A percentile compares a stretch with the other conserved stretches of the same genome.
These are phyloP conservation scores for Solenodon paradoxus DNA, from an alignment of 2,113 vertebrate species.

Conservation along the genomic window DNA sequence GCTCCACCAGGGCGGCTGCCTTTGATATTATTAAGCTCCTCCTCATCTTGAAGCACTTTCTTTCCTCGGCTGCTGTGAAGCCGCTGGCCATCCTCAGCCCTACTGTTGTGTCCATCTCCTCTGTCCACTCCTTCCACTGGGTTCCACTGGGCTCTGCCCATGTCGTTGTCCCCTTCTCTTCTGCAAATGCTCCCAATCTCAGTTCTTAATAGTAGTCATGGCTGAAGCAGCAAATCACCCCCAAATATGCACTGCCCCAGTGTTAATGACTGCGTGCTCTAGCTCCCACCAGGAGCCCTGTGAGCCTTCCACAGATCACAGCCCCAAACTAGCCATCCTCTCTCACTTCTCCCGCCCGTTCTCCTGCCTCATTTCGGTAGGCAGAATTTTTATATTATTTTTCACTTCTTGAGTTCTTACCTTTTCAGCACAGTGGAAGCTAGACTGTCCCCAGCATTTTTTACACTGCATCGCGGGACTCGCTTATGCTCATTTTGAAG, in stretches of 20 bases:
- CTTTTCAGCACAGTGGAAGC: neutral
- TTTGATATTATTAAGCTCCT: too few species aligned
- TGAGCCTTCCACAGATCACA: neutral
- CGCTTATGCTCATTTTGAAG: neutral
- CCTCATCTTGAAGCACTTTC: neutral
- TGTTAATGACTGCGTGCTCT: neutral
- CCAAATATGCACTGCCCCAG: neutral
- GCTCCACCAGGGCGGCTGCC: too few species aligned
- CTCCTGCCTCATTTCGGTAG: neutral
- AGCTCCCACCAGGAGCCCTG: neutral
- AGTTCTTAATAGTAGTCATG: too few species aligned
- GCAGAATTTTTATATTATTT: neutral
- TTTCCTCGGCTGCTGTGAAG: neutral
- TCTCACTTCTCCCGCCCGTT: neutral
- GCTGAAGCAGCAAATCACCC: neutral
- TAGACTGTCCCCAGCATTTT: neutral
- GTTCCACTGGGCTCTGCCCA: neutral
- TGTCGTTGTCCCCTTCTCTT: neutral
- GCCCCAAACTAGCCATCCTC: too few species aligned
- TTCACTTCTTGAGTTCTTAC: neutral
- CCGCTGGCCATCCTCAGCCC: neutral
- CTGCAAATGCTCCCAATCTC: too few species aligned
- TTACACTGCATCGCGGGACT: too few species aligned
- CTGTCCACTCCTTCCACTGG: neutral
- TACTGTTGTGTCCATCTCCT: neutral